A percentile compares a stretch with the other conserved stretches of the same genome.
phyloP scores from a whole-genome alignment of 2,888 invertebrate genomes.

The Palloptera scutellata region DNA sequence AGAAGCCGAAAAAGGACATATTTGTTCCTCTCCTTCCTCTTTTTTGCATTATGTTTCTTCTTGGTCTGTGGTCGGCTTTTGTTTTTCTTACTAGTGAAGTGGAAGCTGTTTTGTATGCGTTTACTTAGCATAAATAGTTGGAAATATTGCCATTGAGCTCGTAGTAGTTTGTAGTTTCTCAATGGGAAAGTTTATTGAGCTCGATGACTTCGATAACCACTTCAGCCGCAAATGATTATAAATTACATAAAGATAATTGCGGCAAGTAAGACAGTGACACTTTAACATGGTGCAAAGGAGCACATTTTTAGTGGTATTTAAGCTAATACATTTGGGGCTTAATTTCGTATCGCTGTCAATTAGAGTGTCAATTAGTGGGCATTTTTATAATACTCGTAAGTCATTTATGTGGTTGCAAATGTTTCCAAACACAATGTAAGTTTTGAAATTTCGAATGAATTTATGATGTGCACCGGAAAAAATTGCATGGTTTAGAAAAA shows the following conservation, averaged over 20 bases:
- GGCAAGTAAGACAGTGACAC: constrained; percentile 11
- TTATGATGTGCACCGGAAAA: no score
- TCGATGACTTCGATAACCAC: constrained; percentile 38
- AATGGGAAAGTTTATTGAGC: constrained; percentile 27
- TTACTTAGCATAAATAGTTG: not conserved
- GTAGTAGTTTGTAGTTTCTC: not conserved
- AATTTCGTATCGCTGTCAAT: constrained; percentile 28
- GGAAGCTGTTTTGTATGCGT: not conserved
- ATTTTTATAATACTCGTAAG: not conserved
- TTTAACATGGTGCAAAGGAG: not conserved
- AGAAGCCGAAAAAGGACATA: constrained; percentile 14
- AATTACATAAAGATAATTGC: constrained; percentile 53
- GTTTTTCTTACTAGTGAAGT: not conserved
- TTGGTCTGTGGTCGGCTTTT: not conserved
- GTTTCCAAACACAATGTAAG: no score
- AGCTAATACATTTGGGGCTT: constrained; percentile 15
- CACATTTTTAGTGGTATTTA: constrained; percentile 1
- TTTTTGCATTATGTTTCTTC: no score
- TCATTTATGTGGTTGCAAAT: no score
- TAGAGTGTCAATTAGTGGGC: constrained; percentile 31
- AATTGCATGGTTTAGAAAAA: no score
- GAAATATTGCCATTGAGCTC: no score
- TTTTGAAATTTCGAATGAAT: no score
- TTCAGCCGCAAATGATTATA: constrained; percentile 57
- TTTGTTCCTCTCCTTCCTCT: no score